Percentiles rank a stretch among this genome's conserved stretches.
phyloP scores from a whole-genome alignment of 1,140 invertebrate genomes.

The Pseudoatta argentina region DNA sequence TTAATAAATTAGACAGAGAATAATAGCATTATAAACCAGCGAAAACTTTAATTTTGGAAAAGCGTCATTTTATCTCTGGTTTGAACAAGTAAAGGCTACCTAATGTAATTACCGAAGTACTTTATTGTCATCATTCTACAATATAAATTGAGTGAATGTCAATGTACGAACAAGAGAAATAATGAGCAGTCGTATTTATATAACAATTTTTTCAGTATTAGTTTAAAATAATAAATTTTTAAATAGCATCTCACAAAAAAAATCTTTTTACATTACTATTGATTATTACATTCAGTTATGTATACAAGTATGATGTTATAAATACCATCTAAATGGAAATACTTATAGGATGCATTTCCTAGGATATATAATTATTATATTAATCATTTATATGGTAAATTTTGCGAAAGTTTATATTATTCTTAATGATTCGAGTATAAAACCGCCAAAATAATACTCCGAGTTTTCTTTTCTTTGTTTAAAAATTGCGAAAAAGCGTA shows the following conservation, averaged over 20 bases:
- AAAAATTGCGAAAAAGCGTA: slow-evolving; percentile 20
- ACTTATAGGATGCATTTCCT: neutral
- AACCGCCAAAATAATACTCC: neutral
- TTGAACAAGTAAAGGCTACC: neutral
- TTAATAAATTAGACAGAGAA: neutral
- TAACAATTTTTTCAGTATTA: neutral
- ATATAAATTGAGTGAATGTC: slow-evolving; percentile 60
- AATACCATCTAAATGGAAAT: neutral
- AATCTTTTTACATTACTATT: neutral
- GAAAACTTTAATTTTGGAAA: slow-evolving; percentile 60
- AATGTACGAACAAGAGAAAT: slow-evolving; percentile 10
- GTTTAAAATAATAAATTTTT: neutral
- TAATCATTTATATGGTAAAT: neutral
- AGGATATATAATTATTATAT: neutral
- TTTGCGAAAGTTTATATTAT: neutral
- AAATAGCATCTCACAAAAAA: too few relatives aligned
- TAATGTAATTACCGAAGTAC: slow-evolving; percentile 49
- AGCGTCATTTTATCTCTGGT: slow-evolving; percentile 39
- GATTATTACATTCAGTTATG: too few relatives aligned
- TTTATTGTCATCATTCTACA: slow-evolving; percentile 36
- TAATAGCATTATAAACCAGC: slow-evolving; percentile 51
- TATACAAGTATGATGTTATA: neutral
- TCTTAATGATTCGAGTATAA: neutral
- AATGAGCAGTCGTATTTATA: neutral
- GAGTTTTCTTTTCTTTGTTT: neutral